Base-by-base conservation (phyloP, 2,888 invertebrate species). In the Clanis bilineata region DNA sequence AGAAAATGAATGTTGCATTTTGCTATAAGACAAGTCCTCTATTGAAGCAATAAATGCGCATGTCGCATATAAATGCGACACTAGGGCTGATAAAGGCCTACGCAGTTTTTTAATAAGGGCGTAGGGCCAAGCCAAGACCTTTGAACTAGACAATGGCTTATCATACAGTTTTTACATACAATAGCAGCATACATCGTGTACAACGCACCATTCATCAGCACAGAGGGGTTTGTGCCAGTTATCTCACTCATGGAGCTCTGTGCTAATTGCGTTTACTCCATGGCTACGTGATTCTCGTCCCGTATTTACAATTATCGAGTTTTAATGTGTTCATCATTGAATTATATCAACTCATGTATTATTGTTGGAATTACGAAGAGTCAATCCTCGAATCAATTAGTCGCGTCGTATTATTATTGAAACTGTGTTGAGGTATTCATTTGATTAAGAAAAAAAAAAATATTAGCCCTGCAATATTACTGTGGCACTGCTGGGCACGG, bases 201-300 rank as follows among this genome's bases (percentile, higher is more conserved):
- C 51, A 51, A 28, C 51, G 39, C 22, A 3, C 44, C 51, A 51
- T 51, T 51, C 32, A 51, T 32, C 10, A 51, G 28, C 28, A 58
- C 47, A 58, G 39, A 60, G 59, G 54, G 63, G 68, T 71, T 76
- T 76, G 76, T 79, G 61, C 63, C 60, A 63, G 65, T 73, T 74
- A 79, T 74, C 71, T 73, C 82, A 81, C 64, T 83, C 80, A 80
- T 67, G 69, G 72, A 65, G 69, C 71, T 65, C 72, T 67, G 64
- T 70, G 73, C 68, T 78, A 75, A 79, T 76, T 74, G 74, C 75
- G 72, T 69, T 64, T 47, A 58, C 28, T 43, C 57, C 60, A 61
- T 64, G 58, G 56, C 69, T 74, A 80, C 80, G 80, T 79, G 80
- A 76, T 78, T 71, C 70, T 69, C 65, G 61, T 67, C 64, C 56